Base-by-base conservation (phyloP, 2,797 vertebrate species). In the Potorous gilbertii region DNA sequence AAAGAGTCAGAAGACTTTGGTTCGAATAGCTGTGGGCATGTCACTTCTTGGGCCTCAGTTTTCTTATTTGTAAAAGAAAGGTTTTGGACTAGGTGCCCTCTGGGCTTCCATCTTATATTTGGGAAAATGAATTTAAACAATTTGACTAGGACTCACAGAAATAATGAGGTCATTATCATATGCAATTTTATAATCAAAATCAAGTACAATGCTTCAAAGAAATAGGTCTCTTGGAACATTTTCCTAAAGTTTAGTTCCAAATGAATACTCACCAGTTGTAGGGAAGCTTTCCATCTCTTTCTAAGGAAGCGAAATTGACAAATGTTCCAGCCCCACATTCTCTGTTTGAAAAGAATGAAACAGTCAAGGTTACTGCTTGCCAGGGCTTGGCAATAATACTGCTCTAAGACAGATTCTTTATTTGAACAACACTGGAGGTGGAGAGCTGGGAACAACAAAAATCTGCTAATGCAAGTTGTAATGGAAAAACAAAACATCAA, bases 291-390 rank as follows among this genome's bases (percentile, higher is more conserved):
- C 99, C 99, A 57, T 99, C 99, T 95, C 99, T 98, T 95, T 99
- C 99, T 92, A 99, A 99, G 0, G 99, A 99, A 0, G 99, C 99
- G 52, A 99, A 99, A 95, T 99, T 99, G 93, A 99, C 99, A 56
- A 99, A 99, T 0, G 99, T 99, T 97, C 99, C 99, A 0, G 99
- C 99, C 6, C 99, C 99, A 0, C 99, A 99, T 24, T 99, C 99
- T 97, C 99, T 99, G 98, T 97, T 95, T 89, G 95, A 95, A 97
- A 98, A 96, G 97, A 92, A 97, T 2, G 91, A 94, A 96, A 74
- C 92, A 74, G 62, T 91, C 91, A 96, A 96, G 91, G 56, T 98
- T 62, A 97, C 1, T 1, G 27, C n/a, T 93, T 2, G 31, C 91
- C 3, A 31, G 24, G 66, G 5, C 34, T 18, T 90, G 91, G 90